Percentiles rank a stretch among this genome's conserved stretches.
These are phyloP conservation scores for Ophiodon elongatus DNA, from an alignment of 2,113 vertebrate species.

Conservation along the genomic window DNA sequence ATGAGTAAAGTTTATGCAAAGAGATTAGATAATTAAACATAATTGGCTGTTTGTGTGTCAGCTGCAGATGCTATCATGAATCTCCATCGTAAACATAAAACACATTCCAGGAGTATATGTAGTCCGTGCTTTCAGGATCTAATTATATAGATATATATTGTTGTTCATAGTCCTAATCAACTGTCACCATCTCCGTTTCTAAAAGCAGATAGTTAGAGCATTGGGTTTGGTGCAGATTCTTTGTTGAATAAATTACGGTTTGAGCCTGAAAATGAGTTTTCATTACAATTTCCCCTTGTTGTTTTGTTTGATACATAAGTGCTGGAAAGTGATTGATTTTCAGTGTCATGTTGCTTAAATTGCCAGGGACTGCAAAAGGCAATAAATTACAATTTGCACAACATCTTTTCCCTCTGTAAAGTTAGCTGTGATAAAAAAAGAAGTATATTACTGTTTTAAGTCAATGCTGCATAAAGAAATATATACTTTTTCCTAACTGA, in stretches of 20 bases:
- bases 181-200: background rate
- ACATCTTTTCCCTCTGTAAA: background rate
- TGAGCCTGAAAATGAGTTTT: slow-evolving; percentile 6
- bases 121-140: background rate
- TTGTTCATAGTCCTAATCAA: slow-evolving; percentile 26
- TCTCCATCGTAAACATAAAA: background rate
- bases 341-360: slow-evolving; percentile 4
- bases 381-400: slow-evolving; percentile 4
- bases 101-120: background rate
- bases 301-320: slow-evolving; percentile 2
- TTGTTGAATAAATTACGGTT: background rate
- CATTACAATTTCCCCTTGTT: slow-evolving; percentile 8
- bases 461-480: background rate
- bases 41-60: background rate
- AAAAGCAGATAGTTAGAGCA: background rate
- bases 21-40: background rate
- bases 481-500: slow-evolving; percentile 13
- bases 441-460: background rate
- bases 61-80: background rate
- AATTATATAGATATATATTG: background rate
- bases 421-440: background rate
- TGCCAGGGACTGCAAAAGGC: background rate
- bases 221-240: background rate
- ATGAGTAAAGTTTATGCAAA: slow-evolving; percentile 3
- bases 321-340: slow-evolving; percentile 27